Base-by-base conservation (phyloP, 2,888 invertebrate species). In the Eristalinus aeneus region DNA sequence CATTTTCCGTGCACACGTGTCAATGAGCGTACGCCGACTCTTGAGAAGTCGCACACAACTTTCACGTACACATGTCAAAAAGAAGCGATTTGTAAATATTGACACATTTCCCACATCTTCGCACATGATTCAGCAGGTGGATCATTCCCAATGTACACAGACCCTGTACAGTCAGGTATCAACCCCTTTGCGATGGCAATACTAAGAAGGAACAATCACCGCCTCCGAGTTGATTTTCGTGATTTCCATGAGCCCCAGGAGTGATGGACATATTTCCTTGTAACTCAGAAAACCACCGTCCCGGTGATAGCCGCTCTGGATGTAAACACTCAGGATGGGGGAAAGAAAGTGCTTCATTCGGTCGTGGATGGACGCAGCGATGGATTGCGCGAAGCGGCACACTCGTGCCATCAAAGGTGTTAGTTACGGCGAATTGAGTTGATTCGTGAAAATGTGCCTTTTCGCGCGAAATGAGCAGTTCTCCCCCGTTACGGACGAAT, bases 181-280 rank as follows among this genome's bases (percentile, higher is more conserved):
- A 4, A 12, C 39, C 39, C 12, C n/a, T n/a, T n/a, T 6, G 39
- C n/a, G 39, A 46, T 12, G 39, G 39, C n/a, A 46, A 6, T 34
- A 34, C 34, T 34, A 4, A 9, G 34, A 27, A 27, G 27, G 2
- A 27, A 27, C 2, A 27, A 27, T 27, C 27, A 27, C 5, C 34
- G 10, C 9, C 34, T 34, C 1, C 34, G 27, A 58, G 20, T 23
- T 65, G 46, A 16, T 11, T 46, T 34, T 16, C 20, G 22, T 12
- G 46, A 53, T 34, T 67, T 34, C 36, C 60, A 72, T 78, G 72
- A 72, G 65, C 72, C 60, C 78, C 65, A 72, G 54, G 32, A 34
- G 58, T 67, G 65, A 78, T 78, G 71, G 65, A 53, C 23, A 65
- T 53, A 64, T 71, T 78, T 78, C 71, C 60, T 58, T 34, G 60